These are phyloP conservation scores for Champsocephalus esox DNA, from an alignment of 2,797 vertebrate species.

Conservation along the genomic window DNA sequence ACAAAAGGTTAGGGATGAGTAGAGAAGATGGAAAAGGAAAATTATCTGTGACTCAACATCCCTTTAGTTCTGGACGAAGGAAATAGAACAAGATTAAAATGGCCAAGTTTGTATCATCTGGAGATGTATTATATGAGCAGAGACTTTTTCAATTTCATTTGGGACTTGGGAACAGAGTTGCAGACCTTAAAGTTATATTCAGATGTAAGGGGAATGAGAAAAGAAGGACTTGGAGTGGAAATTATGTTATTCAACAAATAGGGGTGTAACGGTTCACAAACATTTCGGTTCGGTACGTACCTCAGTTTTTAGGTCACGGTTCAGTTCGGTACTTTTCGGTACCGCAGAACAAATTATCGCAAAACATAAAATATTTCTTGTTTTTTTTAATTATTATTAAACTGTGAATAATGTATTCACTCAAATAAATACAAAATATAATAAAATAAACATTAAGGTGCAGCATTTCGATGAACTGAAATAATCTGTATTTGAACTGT, in stretches of 20 bases:
- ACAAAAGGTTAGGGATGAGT: constrained; percentile 72
- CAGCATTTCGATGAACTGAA: too few species aligned
- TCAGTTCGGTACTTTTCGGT: too few species aligned
- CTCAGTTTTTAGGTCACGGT: too few species aligned
- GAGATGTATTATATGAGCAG: constrained; percentile 68
- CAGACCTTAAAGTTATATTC: constrained; percentile 53
- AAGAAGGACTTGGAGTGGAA: background rate
- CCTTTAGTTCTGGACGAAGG: constrained; percentile 72
- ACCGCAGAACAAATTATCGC: too few species aligned
- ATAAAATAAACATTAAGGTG: too few species aligned
- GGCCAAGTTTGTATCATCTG: constrained; percentile 62
- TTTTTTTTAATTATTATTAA: too few species aligned
- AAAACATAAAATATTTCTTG: too few species aligned
- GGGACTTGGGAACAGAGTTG: constrained; percentile 65
- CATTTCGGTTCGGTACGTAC: too few species aligned
- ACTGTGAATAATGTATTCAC: too few species aligned
- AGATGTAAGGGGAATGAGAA: constrained; percentile 31
- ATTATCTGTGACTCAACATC: constrained; percentile 68
- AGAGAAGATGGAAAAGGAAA: constrained; percentile 61
- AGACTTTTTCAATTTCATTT: constrained; percentile 66
- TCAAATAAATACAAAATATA: too few species aligned
- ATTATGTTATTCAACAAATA: background rate
- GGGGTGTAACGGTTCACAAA: too few species aligned
- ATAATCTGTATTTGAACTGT: too few species aligned
- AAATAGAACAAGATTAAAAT: constrained; percentile 68